Evolutionary conservation across 2,113 vertebrate genomes (phyloP), one percentile per base, ranked within the genome.

Genomic region (Chauna torquata): DNA sequence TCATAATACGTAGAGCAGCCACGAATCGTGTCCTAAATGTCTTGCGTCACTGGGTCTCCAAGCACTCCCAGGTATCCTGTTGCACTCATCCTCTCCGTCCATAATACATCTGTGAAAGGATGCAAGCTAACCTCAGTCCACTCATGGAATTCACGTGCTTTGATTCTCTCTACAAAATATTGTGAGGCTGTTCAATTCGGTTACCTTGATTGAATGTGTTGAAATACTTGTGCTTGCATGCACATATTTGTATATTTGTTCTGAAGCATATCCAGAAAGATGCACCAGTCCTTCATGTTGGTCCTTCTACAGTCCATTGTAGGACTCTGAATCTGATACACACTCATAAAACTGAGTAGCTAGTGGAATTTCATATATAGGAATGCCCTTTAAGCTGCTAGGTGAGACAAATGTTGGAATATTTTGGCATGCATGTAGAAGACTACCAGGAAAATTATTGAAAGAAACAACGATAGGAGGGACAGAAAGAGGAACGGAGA

Each of bases 21-120:
- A 99, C 99, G 16, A 99, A 99, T 96, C 98, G 99, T 32, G 99
- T 99, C n/a, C 98, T 99, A 81, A 99, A 99, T 40, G 99, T 99
- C 86, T 98, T 99, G 94, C 99, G 99, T 38, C 99, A 99, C 98
- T 99, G 99, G 99, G 99, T 99, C 87, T 99, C 99, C 94, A 99
- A 99, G 94, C 99, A 99, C 61, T 99, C 99, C 12, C 99, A 99
- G 99, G 99, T 99, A 98, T 85, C 50, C 58, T 88, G 79, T 59
- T 81, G 22, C 49, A 7, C 17, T 42, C 62, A 19, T 38, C 17
- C 38, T 70, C 15, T 77, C 25, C 23, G 23, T 57, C 24, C 83
- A 20, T 45, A 55, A 22, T 15, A 54, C 0, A 1, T 49, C 22
- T 28, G 27, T 1, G 2, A 38, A 69, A 71, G 30, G 23, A 28